Base-by-base conservation (phyloP, 2,797 vertebrate species). In the Pipistrellus pygmaeus region DNA sequence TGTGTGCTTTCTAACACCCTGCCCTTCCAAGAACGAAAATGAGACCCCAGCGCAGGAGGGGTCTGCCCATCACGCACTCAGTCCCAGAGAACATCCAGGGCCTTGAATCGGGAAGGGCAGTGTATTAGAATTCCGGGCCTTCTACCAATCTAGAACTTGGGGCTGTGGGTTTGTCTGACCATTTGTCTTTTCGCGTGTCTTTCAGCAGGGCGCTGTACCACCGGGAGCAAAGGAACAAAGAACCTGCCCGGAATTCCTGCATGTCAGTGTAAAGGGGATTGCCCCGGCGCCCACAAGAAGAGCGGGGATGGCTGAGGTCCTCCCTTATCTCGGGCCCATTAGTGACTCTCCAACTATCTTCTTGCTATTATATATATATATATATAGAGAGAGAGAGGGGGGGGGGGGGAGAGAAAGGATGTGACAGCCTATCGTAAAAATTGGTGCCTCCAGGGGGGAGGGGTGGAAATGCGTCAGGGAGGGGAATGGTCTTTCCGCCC, bases 261-360 rank as follows among this genome's bases (percentile, higher is more conserved):
- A 83, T 71, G 64, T 96, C 92, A 69, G 73, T 62, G 64, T 44
- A 82, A 91, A 94, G 55, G 76, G 71, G 32, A 62, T 77, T 84
- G 72, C 35, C 46, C 32, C 0, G 4, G 5, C 17, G 62, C 8
- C n/a, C 30, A 32, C 2, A 0, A 21, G 32, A 82, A 81, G 35
- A 27, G 68, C 5, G 38, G 32, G 78, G 69, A 25, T 90, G 84
- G 12, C 30, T 46, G 77, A 72, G 41, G 13, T 64, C 64, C 35
- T 85, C 41, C 7, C 46, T 46, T 83, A 83, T 71, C 7, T 85
- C 17, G 25, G 46, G 81, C 71, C 30, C 38, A 4, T 96, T 88
- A 75, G 30, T 38, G 35, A 69, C 48, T 88, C 21, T 75, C 53
- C 62, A 64, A 60, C 82, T 57, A 44, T 25, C 38, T 57, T 35